Percentiles rank a stretch among this genome's conserved stretches.
These are phyloP conservation scores for Odocoileus hemionus DNA, from an alignment of 2,113 vertebrate species.

Conservation along the genomic window DNA sequence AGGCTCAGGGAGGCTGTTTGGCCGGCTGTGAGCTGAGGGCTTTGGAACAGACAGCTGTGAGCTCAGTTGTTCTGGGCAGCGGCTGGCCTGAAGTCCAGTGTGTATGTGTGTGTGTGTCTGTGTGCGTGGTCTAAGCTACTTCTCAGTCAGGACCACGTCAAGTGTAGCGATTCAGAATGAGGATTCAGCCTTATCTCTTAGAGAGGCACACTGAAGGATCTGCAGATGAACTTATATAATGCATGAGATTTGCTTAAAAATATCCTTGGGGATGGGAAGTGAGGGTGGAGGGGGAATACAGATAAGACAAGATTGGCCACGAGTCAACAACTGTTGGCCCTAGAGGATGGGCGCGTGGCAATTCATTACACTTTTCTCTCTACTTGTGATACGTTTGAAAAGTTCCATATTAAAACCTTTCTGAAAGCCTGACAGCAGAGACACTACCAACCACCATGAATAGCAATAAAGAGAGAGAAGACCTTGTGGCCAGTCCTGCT, in stretches of 20 bases:
- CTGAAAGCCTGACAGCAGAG: not conserved
- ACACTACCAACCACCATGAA: not conserved
- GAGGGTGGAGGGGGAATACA: not conserved
- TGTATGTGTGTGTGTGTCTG: fast-evolving
- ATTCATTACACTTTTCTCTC: not conserved
- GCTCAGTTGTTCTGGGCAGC: not conserved
- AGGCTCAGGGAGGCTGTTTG: not conserved
- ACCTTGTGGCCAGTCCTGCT: too few relatives aligned
- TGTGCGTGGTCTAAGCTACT: not conserved
- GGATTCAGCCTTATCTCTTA: not conserved
- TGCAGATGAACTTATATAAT: not conserved
- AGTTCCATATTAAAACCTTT: not conserved
- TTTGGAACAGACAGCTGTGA: not conserved
- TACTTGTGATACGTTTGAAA: not conserved
- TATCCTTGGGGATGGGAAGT: not conserved
- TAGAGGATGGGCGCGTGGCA: not conserved
- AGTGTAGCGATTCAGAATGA: not conserved
- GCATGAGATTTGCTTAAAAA: not conserved
- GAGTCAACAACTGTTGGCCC: not conserved
- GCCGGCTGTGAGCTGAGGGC: not conserved
- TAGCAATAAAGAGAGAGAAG: not conserved
- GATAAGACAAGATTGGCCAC: not conserved
- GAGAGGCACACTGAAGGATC: not conserved
- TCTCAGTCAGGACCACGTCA: not conserved
- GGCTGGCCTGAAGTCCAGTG: not conserved